phyloP scores from a whole-genome alignment of 2,797 vertebrate genomes.

The Anguilla obscura region DNA sequence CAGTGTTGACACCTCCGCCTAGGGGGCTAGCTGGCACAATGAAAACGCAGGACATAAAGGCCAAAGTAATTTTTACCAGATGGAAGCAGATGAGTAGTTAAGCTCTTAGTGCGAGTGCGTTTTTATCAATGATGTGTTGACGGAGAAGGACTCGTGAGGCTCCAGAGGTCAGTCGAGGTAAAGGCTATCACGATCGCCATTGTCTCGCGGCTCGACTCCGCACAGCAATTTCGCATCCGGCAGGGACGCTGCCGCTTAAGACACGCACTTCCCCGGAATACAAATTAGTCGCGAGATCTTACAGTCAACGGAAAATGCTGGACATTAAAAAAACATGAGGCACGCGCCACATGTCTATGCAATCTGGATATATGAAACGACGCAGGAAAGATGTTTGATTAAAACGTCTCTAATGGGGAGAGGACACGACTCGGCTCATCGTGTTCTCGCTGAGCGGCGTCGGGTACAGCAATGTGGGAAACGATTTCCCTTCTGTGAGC shows the following conservation, averaged over 20 bases:
- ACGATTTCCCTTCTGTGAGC: background rate
- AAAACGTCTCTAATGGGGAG: background rate
- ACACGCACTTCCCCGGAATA: background rate
- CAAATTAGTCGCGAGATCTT: background rate
- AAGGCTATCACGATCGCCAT: background rate
- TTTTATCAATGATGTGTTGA: constrained; percentile 8
- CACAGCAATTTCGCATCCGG: background rate
- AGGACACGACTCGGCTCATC: background rate
- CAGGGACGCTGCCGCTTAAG: background rate
- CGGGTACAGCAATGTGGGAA: background rate
- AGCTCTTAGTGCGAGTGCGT: background rate
- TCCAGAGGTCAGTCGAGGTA: background rate
- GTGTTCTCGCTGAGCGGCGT: background rate
- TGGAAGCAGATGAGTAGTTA: background rate
- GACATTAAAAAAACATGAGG: constrained; percentile 18
- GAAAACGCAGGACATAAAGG: background rate
- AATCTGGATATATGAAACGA: background rate
- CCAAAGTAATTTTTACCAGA: background rate
- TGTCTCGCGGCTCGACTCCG: background rate
- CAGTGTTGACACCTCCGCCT: background rate
- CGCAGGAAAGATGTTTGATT: background rate
- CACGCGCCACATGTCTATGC: background rate
- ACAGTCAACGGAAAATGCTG: background rate
- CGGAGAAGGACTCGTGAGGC: background rate
- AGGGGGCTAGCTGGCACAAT: background rate